Base-by-base conservation (phyloP, 1,140 invertebrate genomes). In the Popillia japonica region DNA sequence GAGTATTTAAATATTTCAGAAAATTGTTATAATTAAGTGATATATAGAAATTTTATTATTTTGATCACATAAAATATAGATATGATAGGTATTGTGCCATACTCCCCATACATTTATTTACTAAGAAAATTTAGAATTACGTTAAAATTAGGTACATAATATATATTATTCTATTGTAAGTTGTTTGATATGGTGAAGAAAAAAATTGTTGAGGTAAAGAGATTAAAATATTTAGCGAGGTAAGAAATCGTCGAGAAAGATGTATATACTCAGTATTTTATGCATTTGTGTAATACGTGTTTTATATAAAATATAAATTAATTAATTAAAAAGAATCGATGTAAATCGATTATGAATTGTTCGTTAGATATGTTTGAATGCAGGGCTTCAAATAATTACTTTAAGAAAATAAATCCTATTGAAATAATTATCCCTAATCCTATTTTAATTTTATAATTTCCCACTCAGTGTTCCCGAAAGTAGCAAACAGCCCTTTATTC, bases 181-280 rank as follows among this genome's bases (percentile, higher is more conserved):
- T 48, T 48, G 44, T 34, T 4, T 34, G 2, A 34, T 34, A 34
- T 34, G 27, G 27, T 34, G 27, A 34, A 34, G 27, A 34, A 4
- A 34, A 34, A 34, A 34, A 34, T 34, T 34, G 48, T 55, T 55
- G 17, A 55, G 6, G 0, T n/a, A 17, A 55, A 55, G 48, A 55
- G 48, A 55, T 55, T 55, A 55, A 17, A 55, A 17, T 55, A 55
- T 55, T 55, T 17, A 55, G n/a, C 17, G 17, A 17, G 48, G 48
- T 17, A 55, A n/a, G 48, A 55, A 55, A 34, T 17, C 14, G 14
- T n/a, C 17, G 61, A 68, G 8, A 61, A 55, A 68, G 22, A 68
- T 68, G 61, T 68, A 68, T 10, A 27, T 68, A 68, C 61, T 68
- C 61, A 34, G 61, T 68, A 68, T 68, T 68, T 68, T 68, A 68